Evolutionary conservation across 2,797 vertebrate genomes (phyloP).

Genomic region (Chelon auratus): DNA sequence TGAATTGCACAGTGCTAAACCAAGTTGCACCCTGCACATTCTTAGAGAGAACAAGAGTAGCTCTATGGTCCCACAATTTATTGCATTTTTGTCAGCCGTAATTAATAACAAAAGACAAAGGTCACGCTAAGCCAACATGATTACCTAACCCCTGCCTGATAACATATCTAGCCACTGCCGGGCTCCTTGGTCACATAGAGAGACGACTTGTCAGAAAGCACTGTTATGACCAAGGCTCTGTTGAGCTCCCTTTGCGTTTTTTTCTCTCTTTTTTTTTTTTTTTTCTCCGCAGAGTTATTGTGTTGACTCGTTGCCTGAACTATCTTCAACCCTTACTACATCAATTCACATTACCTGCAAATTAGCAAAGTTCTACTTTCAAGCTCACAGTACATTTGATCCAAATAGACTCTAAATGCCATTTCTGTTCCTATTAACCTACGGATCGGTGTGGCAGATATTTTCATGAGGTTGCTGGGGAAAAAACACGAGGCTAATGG

Average conservation of each 20-base stretch:
- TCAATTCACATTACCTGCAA: conserved; percentile 99
- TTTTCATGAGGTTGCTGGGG: conserved; percentile 96
- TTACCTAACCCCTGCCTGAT: conserved; percentile 77
- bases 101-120: conserved; percentile 83
- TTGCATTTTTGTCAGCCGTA: conserved; percentile 76
- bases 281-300: conserved; percentile 37
- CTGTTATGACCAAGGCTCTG: conserved; percentile 44
- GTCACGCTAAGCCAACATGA: conserved; percentile 73
- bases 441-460: conserved; percentile 98
- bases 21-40: conserved; percentile 26
- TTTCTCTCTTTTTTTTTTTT: conserved; percentile 1
- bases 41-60: conserved; percentile 36
- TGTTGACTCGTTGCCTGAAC: conserved; percentile 86
- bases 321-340: conserved; percentile 94
- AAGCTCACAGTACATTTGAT: conserved; percentile 98
- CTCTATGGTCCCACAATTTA: conserved; percentile 65
- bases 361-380: conserved; percentile 99
- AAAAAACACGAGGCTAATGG: conserved; percentile 98
- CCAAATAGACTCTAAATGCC: conserved; percentile 99
- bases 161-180: conserved; percentile 66
- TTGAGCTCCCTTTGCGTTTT: conserved; percentile 21
- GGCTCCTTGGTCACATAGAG: conserved; percentile 49
- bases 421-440: conserved; percentile 99
- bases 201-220: conserved; percentile 54
- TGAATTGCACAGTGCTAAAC: conserved; percentile 34